phyloP scores from a whole-genome alignment of 2,113 vertebrate genomes.

The Cebidichthys violaceus region DNA sequence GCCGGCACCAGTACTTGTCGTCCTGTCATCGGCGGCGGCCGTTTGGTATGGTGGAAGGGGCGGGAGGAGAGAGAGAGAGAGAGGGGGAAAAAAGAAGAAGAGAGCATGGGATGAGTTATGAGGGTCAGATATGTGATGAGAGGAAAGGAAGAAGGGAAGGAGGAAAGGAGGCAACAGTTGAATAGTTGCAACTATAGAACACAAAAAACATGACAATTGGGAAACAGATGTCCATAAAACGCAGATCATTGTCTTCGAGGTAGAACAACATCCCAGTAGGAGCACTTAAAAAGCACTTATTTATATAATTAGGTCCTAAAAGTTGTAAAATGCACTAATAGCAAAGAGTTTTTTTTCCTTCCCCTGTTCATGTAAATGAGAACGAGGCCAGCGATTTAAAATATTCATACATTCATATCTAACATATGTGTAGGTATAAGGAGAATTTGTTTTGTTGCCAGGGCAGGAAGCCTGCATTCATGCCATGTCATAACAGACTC shows the following conservation, averaged over 20 bases:
- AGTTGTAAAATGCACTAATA: too few relatives aligned
- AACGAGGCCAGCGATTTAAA: too few relatives aligned
- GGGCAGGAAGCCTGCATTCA: too few relatives aligned
- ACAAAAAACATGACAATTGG: background rate
- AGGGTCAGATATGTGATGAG: constrained; percentile 63
- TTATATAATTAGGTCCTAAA: background rate
- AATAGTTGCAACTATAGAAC: constrained; percentile 29
- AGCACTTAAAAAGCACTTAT: background rate
- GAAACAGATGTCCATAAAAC: too few relatives aligned
- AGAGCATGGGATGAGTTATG: constrained; percentile 45
- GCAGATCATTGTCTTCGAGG: too few relatives aligned
- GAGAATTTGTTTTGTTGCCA: too few relatives aligned
- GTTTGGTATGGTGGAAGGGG: constrained; percentile 57
- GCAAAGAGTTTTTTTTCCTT: too few relatives aligned
- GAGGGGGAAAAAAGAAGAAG: background rate
- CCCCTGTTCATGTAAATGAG: too few relatives aligned
- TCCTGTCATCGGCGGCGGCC: constrained; percentile 81
- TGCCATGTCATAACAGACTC: too few relatives aligned
- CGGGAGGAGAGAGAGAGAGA: constrained; percentile 9
- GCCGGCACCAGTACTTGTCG: constrained; percentile 97
- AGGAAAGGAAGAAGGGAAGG: background rate
- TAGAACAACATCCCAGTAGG: too few relatives aligned
- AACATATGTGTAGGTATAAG: too few relatives aligned
- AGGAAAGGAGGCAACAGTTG: constrained; percentile 37
- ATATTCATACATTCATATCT: too few relatives aligned